Evolutionary conservation across 53 echinoderm and acorn worm genomes (phyloP).

Genomic region (Paracentrotus lividus): DNA sequence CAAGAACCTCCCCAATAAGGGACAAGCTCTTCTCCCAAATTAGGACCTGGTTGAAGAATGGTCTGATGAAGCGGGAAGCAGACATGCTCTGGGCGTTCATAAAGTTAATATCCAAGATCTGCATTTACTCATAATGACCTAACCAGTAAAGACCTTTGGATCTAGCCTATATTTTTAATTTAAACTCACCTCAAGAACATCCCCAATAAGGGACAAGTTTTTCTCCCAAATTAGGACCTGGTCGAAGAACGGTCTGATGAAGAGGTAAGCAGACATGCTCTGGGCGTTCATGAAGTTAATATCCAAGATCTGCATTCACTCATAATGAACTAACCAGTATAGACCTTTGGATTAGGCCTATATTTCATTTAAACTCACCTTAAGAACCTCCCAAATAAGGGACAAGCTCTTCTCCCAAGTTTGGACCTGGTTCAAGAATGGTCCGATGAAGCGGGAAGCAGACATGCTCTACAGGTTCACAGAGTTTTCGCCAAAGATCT

Average conservation of each 20-base stretch:
- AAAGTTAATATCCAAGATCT: slow-evolving; percentile 96
- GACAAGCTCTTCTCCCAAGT: slow-evolving; percentile 99
- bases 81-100: slow-evolving; percentile 99
- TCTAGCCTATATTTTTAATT: too few species aligned
- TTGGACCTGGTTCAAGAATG: slow-evolving; percentile 95
- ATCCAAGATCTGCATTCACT: slow-evolving; percentile 96
- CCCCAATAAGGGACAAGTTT: too few species aligned
- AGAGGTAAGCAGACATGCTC: slow-evolving; percentile 98
- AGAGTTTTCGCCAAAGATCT: slow-evolving; percentile 97
- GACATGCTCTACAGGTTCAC: slow-evolving; percentile 99
- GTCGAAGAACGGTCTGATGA: slow-evolving; percentile 95
- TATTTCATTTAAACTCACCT: too few species aligned
- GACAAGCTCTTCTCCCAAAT: slow-evolving; percentile 99
- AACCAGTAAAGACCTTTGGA: too few species aligned
- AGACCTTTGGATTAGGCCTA: too few species aligned
- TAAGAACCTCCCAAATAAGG: slow-evolving; percentile 94
- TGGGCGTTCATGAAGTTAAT: slow-evolving; percentile 99
- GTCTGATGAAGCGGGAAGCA: slow-evolving; percentile 96
- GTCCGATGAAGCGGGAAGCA: slow-evolving; percentile 97
- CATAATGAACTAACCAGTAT: too few species aligned
- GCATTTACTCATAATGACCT: too few species aligned
- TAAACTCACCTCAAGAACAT: slow-evolving; percentile 86
- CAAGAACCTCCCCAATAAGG: slow-evolving; percentile 93
- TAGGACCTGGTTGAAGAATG: slow-evolving; percentile 94
- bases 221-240: slow-evolving; percentile 98